Evolutionary conservation across 2,797 vertebrate species (phyloP).

Genomic region (Bradypus variegatus): DNA sequence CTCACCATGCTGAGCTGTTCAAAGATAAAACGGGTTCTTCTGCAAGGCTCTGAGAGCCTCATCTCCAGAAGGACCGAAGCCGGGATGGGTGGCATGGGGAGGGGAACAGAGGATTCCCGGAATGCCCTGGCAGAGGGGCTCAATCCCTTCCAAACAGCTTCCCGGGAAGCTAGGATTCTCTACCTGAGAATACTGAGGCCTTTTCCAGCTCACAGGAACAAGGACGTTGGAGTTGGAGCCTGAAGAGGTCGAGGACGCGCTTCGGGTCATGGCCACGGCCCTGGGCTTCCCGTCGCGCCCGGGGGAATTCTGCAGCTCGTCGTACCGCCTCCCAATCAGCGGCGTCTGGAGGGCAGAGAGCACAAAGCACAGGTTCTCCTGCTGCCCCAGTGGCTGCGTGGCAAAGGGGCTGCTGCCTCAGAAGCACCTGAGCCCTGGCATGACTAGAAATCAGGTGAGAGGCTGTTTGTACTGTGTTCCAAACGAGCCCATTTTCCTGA

Average conservation of each 20-base stretch:
- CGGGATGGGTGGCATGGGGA: fast-evolving
- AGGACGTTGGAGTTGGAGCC: constrained; percentile 97
- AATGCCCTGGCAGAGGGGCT: neutral
- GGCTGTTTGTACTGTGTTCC: neutral
- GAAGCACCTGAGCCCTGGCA: neutral
- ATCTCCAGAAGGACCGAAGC: neutral
- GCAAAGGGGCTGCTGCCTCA: neutral
- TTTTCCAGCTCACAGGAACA: constrained; percentile 98
- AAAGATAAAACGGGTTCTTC: neutral
- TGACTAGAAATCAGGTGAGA: neutral
- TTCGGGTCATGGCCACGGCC: constrained; percentile 92
- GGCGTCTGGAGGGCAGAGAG: constrained; percentile 81
- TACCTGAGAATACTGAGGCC: constrained; percentile 96
- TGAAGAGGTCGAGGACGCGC: constrained; percentile 95
- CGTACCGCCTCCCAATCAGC: constrained; percentile 91
- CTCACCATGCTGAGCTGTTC: neutral
- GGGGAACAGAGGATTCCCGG: neutral
- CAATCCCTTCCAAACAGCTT: neutral
- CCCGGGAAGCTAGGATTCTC: neutral
- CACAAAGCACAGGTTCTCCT: neutral
- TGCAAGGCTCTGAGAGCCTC: neutral
- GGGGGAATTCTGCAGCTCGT: constrained; percentile 90
- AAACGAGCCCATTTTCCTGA: neutral
- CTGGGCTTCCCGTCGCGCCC: constrained; percentile 90
- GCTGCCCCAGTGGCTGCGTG: neutral